Evolutionary conservation across 2,113 vertebrate genomes (phyloP).

Genomic region (Nibea coibor): DNA sequence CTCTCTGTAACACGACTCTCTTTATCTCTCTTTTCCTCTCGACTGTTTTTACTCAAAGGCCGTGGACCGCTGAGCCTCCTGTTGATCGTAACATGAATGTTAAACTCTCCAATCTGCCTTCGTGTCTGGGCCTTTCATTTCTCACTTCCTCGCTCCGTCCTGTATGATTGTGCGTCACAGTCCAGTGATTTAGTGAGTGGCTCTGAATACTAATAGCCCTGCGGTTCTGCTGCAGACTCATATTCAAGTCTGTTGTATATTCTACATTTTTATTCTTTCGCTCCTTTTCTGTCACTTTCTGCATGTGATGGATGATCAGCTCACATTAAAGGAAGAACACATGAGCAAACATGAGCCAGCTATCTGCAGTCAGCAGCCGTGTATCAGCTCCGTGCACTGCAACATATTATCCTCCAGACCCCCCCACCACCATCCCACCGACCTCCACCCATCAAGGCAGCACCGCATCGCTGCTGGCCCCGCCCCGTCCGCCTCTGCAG

Average conservation of each 20-base stretch:
- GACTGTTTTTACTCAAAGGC: neutral
- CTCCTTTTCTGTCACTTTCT: neutral
- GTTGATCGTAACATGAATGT: constrained; percentile 21
- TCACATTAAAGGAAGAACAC: neutral
- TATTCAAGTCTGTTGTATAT: neutral
- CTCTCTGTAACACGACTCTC: no score
- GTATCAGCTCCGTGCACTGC: neutral
- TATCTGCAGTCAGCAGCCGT: constrained; percentile 2
- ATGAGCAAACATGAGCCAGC: neutral
- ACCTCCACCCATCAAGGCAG: constrained; percentile 37
- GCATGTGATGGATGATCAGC: neutral
- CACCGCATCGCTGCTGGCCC: constrained; percentile 40
- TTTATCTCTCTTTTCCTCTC: no score
- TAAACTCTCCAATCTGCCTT: constrained; percentile 8
- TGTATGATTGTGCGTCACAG: neutral
- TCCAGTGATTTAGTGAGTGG: constrained; percentile 5
- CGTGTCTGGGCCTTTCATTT: neutral
- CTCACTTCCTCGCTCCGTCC: neutral
- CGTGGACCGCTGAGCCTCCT: constrained; percentile 14
- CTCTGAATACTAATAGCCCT: constrained; percentile 38
- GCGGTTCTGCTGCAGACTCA: neutral
- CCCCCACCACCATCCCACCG: neutral
- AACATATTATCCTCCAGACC: neutral
- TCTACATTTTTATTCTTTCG: neutral
- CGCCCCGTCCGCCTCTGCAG: constrained; percentile 41